Evolutionary conservation across 1,140 invertebrate genomes (phyloP), one percentile per base, ranked within the genome.

Genomic region (Penaeus chinensis): DNA sequence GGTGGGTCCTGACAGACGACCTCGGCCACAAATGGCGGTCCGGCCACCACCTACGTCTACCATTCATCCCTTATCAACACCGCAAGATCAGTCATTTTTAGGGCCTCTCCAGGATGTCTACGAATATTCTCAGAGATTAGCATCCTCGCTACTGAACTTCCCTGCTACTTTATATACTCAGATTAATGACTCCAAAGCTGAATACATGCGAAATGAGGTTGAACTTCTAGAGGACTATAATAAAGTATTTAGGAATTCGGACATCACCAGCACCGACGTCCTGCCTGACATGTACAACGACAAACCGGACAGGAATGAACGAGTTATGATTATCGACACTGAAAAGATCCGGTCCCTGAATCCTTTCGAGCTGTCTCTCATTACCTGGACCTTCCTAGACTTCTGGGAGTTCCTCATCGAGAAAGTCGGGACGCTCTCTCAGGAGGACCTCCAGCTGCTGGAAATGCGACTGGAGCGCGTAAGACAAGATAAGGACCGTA

Each of bases 391-490:
- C 13, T 90, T 90, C 78, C 69, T 90, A 42, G 90, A 90, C 32
- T 89, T 90, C 71, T 90, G 90, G 90, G 88, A 87, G 60, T 90
- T 90, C 65, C 84, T 90, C 27, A 88, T 90, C 42, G 90, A 90
- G 65, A 87, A 90, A 78, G 88, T 90, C 5, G 90, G 90, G 13
- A 90, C 90, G 22, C 85, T 90, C 11, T 89, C 88, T 65, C 62
- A 84, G 27, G 80, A 87, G 47, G 90, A 90, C 84, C 89, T 89
- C 3, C 84, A 61, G 11, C 47, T 83, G 37, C 82, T 88, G 27
- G 84, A 90, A 65, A 42, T 37, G 61, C 47, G 85, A 65, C 79
- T 86, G 24, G 87, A 88, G 16, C 71, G 65, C 20, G 60, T 90
- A 32, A 60, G 84, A 27, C 71, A 88, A 65, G 82, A 85, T 22